Evolutionary conservation across 2,113 vertebrate species (phyloP), one percentile per base, ranked within the genome.

Genomic region (Oreocharis arfaki): DNA sequence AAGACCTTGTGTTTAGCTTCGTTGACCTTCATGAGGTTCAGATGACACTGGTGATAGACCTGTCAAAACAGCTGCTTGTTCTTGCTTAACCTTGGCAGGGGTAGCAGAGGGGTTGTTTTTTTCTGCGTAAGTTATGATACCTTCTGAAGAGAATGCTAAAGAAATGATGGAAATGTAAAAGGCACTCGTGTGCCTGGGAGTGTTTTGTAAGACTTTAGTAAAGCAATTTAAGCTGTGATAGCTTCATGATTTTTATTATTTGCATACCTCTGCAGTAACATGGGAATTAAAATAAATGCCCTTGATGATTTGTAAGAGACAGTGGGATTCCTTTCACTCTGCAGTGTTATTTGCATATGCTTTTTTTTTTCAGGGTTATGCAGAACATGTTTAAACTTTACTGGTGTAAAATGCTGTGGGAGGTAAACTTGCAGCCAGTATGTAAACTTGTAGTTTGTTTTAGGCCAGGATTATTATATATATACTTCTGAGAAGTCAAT

Each of bases 211-310:
- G 52, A n/a, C 63, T 50, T 89, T 10, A 69, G 1, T 65, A 69
- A 89, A 84, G n/a, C 14, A 56, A 39, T 47, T 86, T 67, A 60
- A 77, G 27, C 16, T 90, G 39, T 65, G 39, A n/a, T 28, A 13
- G 49, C 64, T 47, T 65, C 8, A 26, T 74, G 23, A 27, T 67
- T 81, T 74, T 78, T 67, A 19, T 83, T 15, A 37, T 82, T 91
- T 87, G 47, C 27, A 20, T 95, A 57, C 32, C 13, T 65, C 52
- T 93, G 1, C 49, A 50, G 50, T 80, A 77, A 50, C 19, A 33
- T 71, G 39, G 42, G 42, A 90, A 84, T 84, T 70, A 84, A 90
- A 90, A 90, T 90, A 92, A 95, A 78, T 93, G 84, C 52, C 59
- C 73, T 81, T 84, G 84, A 71, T 89, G 84, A 65, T 88, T 93